Evolutionary conservation across 2,797 vertebrate species (phyloP).

Genomic region (Anolis apletophallus): DNA sequence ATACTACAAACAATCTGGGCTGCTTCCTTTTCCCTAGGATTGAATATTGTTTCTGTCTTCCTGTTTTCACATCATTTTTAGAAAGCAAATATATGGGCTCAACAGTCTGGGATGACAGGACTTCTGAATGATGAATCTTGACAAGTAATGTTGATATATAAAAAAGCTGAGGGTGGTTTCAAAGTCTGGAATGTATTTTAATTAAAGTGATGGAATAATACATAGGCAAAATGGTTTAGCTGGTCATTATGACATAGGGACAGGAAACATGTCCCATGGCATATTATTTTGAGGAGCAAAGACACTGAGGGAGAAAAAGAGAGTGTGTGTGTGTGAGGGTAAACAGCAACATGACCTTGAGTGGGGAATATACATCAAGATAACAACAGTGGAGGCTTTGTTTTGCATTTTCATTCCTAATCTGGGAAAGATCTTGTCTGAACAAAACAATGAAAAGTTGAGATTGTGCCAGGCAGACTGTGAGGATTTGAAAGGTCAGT

Average conservation of each 20-base stretch:
- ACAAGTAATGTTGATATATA: background rate
- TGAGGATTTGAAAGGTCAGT: constrained; percentile 68
- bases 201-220: background rate
- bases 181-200: background rate
- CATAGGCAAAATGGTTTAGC: background rate
- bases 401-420: constrained; percentile 76
- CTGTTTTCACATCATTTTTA: background rate
- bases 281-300: background rate
- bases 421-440: constrained; percentile 67
- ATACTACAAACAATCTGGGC: background rate
- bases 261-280: constrained; percentile 4
- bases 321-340: background rate
- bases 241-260: background rate
- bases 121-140: background rate
- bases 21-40: background rate
- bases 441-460: constrained; percentile 73
- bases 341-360: constrained; percentile 22
- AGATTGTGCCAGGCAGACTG: constrained; percentile 72
- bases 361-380: background rate
- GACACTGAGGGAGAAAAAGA: background rate
- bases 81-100: constrained; percentile 3
- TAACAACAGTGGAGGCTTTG: constrained; percentile 38
- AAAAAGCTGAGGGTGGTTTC: background rate
- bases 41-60: background rate
- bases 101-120: accelerated